Evolutionary conservation across 1,140 invertebrate genomes (phyloP), one percentile per base, ranked within the genome.

Genomic region (Atta texana): DNA sequence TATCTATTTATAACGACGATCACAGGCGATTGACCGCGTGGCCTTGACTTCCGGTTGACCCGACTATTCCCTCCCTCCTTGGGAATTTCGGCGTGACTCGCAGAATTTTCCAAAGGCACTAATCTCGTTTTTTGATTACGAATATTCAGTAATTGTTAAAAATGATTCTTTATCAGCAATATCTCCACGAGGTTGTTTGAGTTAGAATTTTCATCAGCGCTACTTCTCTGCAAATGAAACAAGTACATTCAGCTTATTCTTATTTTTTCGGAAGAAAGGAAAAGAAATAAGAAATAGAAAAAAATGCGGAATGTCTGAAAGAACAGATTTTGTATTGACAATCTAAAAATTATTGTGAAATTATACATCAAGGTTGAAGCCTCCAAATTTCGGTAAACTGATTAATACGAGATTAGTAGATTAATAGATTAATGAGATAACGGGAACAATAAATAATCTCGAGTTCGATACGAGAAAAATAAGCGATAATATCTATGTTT

Each of bases 1-100:
- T 90, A 92, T 91, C 92, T 93, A 93, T 93, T 93, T 93, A 93
- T 94, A 91, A 93, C 88, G 89, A 68, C 87, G 91, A 88, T 92
- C 74, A 90, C 85, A 87, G 85, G 93, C 92, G 92, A 93, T 92
- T 93, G 93, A 94, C 93, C 93, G 93, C 90, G 90, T 92, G 93
- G 92, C 93, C 93, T 94, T 94, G 93, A 94, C 92, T 93, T 94
- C 90, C 91, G 89, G 89, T 90, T 91, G 92, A 93, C 90, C 91
- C 84, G 85, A 81, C 90, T 78, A 78, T 76, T 59, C 63, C 28
- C 31, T 75, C 63, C 28, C 64, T 75, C 74, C 87, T 76, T 88
- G 80, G 75, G 89, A 82, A 89, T 90, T 91, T 91, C 80, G 75
- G 85, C 61, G 61, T 75, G 84, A 39, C 74, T 72, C 53, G 63